Conservation (phyloP, 23 tunicate species). For the Trididemnum clinides region DNA sequence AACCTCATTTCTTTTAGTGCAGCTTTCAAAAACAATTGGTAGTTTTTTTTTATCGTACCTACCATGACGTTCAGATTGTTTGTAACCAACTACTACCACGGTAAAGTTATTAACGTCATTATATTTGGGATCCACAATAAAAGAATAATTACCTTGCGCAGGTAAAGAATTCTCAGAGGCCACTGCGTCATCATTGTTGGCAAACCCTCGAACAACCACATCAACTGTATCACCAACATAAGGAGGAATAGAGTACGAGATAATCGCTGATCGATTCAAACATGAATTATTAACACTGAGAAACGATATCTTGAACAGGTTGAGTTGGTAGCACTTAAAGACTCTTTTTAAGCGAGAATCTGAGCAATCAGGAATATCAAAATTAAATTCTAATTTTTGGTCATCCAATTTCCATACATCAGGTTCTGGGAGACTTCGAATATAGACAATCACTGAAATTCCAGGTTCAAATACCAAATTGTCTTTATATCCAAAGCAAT, state of each 20-base stretch:
- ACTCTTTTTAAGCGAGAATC: background rate
- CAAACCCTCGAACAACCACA: too few species aligned
- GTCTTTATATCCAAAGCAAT: background rate
- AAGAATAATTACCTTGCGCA: too few species aligned
- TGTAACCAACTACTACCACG: too few species aligned
- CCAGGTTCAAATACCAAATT: background rate
- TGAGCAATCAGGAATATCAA: background rate
- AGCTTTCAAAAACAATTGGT: too few species aligned
- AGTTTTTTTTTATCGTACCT: too few species aligned
- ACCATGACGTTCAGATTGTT: too few species aligned
- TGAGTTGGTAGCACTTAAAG: background rate
- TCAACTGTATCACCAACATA: background rate
- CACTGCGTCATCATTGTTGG: too few species aligned
- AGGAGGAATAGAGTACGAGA: background rate
- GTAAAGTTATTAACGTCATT: too few species aligned
- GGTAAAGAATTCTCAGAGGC: too few species aligned
- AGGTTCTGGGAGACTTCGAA: conserved; percentile 4
- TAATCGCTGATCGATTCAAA: background rate
- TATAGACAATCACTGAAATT: background rate
- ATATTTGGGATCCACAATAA: too few species aligned
- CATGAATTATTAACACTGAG: background rate
- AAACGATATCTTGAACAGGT: background rate
- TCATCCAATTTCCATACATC: background rate
- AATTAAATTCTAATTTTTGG: too few species aligned
- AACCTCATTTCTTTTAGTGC: too few species aligned